Conservation (phyloP, 2,113 vertebrate species). For the Coregonus clupeaformis region DNA sequence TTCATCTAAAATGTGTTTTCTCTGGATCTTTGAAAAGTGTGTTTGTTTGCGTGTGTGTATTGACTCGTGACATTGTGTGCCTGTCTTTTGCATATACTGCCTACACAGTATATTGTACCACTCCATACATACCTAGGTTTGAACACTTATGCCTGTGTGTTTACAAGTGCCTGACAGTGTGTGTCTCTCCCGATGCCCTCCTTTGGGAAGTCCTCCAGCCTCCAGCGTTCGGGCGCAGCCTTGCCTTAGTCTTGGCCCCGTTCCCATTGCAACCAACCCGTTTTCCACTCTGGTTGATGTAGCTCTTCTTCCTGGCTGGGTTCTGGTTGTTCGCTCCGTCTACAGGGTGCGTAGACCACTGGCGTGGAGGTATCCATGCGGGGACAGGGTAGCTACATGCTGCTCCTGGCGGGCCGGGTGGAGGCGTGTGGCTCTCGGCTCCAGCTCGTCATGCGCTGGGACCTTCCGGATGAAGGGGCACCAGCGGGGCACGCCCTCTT, state of each 20-base stretch:
- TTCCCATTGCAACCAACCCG: constrained; percentile 38
- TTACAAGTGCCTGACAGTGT: background rate
- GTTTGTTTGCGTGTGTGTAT: background rate
- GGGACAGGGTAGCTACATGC: constrained; percentile 87
- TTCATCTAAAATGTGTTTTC: too few species aligned
- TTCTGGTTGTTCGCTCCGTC: constrained; percentile 63
- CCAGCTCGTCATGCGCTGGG: constrained; percentile 88
- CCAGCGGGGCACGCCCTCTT: constrained; percentile 92
- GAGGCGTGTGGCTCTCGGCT: constrained; percentile 83
- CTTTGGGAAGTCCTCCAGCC: constrained; percentile 79
- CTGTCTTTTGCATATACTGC: too few species aligned
- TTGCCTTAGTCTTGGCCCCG: constrained; percentile 64
- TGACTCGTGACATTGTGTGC: too few species aligned
- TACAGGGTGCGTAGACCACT: constrained; percentile 70
- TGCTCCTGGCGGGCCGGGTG: constrained; percentile 86
- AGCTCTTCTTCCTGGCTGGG: constrained; percentile 70
- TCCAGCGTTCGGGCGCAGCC: constrained; percentile 71
- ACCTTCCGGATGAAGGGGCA: constrained; percentile 93
- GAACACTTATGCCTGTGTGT: constrained; percentile 1
- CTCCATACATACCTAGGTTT: constrained; percentile 9
- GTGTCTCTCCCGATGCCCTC: background rate
- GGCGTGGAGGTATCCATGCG: constrained; percentile 89
- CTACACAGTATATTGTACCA: background rate
- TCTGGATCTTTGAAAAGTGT: too few species aligned
- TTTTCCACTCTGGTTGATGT: constrained; percentile 52